phyloP scores from a whole-genome alignment of 1,140 invertebrate genomes.

The Lutraria rhynchaena region DNA sequence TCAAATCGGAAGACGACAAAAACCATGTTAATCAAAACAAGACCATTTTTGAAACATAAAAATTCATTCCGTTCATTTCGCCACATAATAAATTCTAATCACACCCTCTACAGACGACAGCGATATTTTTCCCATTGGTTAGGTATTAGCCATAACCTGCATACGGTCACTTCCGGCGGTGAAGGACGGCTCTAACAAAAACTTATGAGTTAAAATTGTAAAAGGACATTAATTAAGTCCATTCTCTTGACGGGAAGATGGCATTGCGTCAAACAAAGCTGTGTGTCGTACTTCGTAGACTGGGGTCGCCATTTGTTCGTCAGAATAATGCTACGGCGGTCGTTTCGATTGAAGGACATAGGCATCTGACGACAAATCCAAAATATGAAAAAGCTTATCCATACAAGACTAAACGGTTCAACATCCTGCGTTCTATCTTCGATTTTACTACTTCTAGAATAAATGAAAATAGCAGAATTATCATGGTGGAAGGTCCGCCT shows the following conservation, averaged over 20 bases:
- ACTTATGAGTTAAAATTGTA: too few relatives aligned
- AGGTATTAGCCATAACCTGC: too few relatives aligned
- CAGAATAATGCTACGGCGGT: slow-evolving; percentile 8
- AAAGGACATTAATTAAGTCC: too few relatives aligned
- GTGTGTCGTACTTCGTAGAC: not conserved
- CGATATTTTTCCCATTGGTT: too few relatives aligned
- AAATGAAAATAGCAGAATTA: slow-evolving; percentile 75
- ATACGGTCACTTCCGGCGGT: too few relatives aligned
- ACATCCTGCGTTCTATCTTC: not conserved
- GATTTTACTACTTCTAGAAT: slow-evolving; percentile 59
- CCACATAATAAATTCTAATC: too few relatives aligned
- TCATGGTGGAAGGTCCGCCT: slow-evolving; percentile 76
- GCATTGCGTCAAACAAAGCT: slow-evolving; percentile 25
- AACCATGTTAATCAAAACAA: too few relatives aligned
- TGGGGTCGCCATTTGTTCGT: not conserved
- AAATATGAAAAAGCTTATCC: slow-evolving; percentile 46
- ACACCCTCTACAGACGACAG: too few relatives aligned
- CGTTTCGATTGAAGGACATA: slow-evolving; percentile 20
- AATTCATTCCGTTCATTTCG: too few relatives aligned
- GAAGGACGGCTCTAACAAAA: too few relatives aligned
- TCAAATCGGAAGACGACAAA: too few relatives aligned
- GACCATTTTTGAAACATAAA: too few relatives aligned
- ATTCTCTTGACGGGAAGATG: not conserved
- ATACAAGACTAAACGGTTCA: slow-evolving; percentile 9
- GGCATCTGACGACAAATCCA: slow-evolving; percentile 36